Conservation (phyloP, 2,888 invertebrate genomes). For the Euplexia lucipara region DNA sequence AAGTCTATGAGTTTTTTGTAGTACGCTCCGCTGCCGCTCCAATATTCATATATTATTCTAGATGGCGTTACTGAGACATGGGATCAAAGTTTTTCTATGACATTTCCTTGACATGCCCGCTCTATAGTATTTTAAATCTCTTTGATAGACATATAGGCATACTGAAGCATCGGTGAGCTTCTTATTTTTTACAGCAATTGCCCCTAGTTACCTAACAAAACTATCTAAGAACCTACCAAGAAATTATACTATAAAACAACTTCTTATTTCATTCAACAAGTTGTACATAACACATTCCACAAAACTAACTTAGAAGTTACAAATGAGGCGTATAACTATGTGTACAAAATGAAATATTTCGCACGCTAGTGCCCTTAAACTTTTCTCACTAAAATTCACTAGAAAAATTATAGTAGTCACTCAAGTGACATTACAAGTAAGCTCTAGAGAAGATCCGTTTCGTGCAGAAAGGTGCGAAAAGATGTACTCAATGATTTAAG, state of each 20-base stretch:
- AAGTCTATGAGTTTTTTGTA: too few species aligned
- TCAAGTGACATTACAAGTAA: constrained; percentile 2
- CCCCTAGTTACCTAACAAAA: background rate
- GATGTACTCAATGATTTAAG: too few species aligned
- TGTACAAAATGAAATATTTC: constrained; percentile 32
- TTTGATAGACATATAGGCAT: too few species aligned
- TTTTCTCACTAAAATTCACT: constrained; percentile 31
- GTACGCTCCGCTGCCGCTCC: too few species aligned
- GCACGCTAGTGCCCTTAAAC: constrained; percentile 25
- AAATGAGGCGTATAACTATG: constrained; percentile 10
- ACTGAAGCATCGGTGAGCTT: too few species aligned
- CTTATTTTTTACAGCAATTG: too few species aligned
- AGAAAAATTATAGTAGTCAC: constrained; percentile 45
- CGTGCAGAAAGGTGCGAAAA: background rate
- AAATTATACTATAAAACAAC: background rate
- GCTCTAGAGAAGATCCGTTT: constrained; percentile 1
- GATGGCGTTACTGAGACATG: too few species aligned
- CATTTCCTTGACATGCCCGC: too few species aligned
- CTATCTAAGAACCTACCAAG: background rate
- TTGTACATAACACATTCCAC: background rate
- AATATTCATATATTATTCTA: too few species aligned
- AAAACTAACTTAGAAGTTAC: constrained; percentile 12
- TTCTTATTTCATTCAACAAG: background rate
- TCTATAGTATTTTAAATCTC: too few species aligned
- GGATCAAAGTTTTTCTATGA: too few species aligned